Evolutionary conservation across 2,797 vertebrate species (phyloP).

Genomic region (Falco concolor): DNA sequence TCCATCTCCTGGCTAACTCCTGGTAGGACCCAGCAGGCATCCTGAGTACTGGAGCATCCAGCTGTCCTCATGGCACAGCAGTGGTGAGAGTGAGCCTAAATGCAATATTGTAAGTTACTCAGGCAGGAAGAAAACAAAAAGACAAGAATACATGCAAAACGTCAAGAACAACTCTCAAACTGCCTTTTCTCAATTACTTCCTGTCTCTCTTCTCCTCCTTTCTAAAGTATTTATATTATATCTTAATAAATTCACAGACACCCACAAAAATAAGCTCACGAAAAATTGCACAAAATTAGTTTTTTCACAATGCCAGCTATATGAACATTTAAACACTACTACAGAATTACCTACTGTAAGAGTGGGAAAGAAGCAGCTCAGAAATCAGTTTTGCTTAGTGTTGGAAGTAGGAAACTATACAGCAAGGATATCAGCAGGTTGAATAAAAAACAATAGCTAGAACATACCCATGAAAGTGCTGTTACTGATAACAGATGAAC

Average conservation of each 20-base stretch:
- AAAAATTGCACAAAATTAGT: not conserved
- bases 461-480: slow-evolving; percentile 88
- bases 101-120: not conserved
- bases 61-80: not conserved
- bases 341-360: not conserved
- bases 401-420: not conserved
- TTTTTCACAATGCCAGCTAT: not conserved
- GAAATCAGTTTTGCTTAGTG: not conserved
- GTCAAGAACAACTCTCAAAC: not conserved
- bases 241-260: not conserved
- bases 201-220: not conserved
- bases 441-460: not conserved
- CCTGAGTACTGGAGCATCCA: not conserved
- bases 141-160: not conserved
- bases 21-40: not conserved
- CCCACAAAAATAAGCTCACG: not conserved
- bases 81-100: fast-evolving
- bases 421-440: not conserved
- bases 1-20: not conserved
- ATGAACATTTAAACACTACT: not conserved
- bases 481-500: slow-evolving; percentile 26
- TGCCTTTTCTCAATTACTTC: not conserved
- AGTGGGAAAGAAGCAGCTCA: not conserved
- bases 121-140: not conserved
- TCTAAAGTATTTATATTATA: not conserved